Base-by-base conservation (phyloP, 2,888 invertebrate species). In the Orthosia gracilis region DNA sequence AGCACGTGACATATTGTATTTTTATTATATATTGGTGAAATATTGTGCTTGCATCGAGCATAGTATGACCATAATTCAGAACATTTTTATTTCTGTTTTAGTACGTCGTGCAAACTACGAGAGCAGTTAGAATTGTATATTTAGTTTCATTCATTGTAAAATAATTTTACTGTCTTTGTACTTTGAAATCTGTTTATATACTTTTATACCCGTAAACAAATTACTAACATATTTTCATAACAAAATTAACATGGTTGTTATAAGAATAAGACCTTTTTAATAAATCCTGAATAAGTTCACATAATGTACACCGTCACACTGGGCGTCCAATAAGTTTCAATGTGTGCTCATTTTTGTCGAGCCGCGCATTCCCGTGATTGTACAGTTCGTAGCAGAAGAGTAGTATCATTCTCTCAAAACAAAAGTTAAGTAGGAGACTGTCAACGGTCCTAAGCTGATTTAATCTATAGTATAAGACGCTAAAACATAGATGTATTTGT, bases 301-400 rank as follows among this genome's bases (percentile, higher is more conserved):
- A 15, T 23, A 47, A 31, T 52, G 15, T 50, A 47, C 52, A 31
- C 7, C 55, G 47, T 15, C 18, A 40, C 40, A n/a, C 18, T 26
- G 64, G 15, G 18, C 9, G 13, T 47, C 55, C 65, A 80, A 57
- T 74, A 74, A 80, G 65, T 74, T 81, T 54, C 59, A 65, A 31
- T 65, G 50, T 49, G 49, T 78, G 65, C 54, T 57, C 54, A 76
- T 59, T 45, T 59, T 52, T 52, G 50, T 70, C 9, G 9, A 13
- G 23, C 4, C 12, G 58, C 23, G 45, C 23, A 13, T 23, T 12
- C 58, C 26, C 13, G 50, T 45, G 3, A 12, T 0, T n/a, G 54
- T 21, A 21, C 21, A 54, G 54, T 4, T n/a, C 12, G 54, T 40
- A 21, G n/a, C 54, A 21, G n/a, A n/a, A 54, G 52, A 12, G 21